These are phyloP conservation scores for Seriola aureovittata DNA, from an alignment of 2,113 vertebrate genomes.

Conservation along the genomic window DNA sequence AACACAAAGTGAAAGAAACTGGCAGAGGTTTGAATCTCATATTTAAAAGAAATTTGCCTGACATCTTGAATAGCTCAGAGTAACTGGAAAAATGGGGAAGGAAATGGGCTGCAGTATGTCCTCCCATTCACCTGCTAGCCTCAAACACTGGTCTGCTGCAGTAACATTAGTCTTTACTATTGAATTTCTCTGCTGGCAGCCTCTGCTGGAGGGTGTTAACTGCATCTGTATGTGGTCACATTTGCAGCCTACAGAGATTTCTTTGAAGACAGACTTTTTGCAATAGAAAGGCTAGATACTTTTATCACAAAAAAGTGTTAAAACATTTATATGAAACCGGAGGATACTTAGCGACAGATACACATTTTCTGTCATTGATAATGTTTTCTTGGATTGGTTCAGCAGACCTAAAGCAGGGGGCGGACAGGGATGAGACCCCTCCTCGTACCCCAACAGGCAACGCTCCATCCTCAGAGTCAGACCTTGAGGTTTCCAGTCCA, in stretches of 20 bases:
- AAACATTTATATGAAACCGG: neutral
- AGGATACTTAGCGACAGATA: neutral
- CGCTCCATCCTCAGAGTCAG: conserved; percentile 95
- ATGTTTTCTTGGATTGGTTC: neutral
- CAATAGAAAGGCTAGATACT: neutral
- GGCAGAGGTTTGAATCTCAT: neutral
- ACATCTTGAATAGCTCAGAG: neutral
- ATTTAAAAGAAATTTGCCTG: neutral
- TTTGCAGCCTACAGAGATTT: conserved; percentile 3
- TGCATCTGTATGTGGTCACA: conserved; percentile 10
- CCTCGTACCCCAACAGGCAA: conserved; percentile 96
- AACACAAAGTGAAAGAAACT: neutral
- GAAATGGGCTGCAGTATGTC: conserved; percentile 18
- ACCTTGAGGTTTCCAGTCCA: conserved; percentile 95
- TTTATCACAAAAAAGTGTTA: neutral
- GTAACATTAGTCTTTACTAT: conserved; percentile 38
- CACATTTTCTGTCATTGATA: neutral
- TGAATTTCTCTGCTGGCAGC: conserved; percentile 38
- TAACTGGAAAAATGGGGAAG: conserved; percentile 8
- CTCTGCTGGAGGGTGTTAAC: neutral
- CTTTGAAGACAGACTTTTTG: neutral
- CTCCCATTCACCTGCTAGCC: conserved; percentile 9
- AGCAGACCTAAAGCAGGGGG: conserved; percentile 67
- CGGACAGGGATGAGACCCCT: conserved; percentile 93
- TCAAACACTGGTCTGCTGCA: conserved; percentile 14